Evolutionary conservation across 2,888 invertebrate species (phyloP), one percentile per base, ranked within the genome.

Genomic region (Noctua pronuba): DNA sequence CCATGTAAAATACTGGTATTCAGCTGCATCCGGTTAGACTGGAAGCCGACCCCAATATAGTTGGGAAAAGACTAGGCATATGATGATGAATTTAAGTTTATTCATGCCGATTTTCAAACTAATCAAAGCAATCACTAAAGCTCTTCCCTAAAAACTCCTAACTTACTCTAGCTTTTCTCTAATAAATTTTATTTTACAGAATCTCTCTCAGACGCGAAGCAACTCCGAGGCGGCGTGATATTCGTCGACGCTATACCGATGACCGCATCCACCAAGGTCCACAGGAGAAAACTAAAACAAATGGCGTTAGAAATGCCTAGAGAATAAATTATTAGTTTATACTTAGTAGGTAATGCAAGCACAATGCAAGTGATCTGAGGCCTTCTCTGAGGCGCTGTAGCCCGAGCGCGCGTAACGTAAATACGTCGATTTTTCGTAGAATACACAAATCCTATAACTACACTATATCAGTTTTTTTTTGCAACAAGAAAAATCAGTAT

Each of bases 181-280:
- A 46, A 28, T 16, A 21, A 10, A 21, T 68, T 68, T 0, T 18
- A 18, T 44, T n/a, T 77, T 91, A 44, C 91, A 95, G 94, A 92
- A 62, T 80, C 86, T 5, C 84, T 95, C 18, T 90, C 94, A 0
- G 94, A 95, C 49, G 75, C 93, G 0, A 95, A 95, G 76, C 94
- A 94, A 46, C 87, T 95, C 8, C 77, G 94, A 76, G 95, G 95
- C 0, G 95, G 95, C 0, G 94, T 95, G 7, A 83, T 94, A 68
- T 94, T 94, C 79, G 55, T 94, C 49, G 87, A 91, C 18, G 89
- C 88, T 49, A 82, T 95, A 73, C 95, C 95, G 0, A 77, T 92
- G 88, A 94, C 94, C 0, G 90, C 92, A 0, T 89, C 94, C 0
- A 92, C 92, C 0, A 95, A 95, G 80, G 78, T 94, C 0, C 88